phyloP scores from a whole-genome alignment of 2,113 vertebrate genomes.

The Bettongia penicillata region DNA sequence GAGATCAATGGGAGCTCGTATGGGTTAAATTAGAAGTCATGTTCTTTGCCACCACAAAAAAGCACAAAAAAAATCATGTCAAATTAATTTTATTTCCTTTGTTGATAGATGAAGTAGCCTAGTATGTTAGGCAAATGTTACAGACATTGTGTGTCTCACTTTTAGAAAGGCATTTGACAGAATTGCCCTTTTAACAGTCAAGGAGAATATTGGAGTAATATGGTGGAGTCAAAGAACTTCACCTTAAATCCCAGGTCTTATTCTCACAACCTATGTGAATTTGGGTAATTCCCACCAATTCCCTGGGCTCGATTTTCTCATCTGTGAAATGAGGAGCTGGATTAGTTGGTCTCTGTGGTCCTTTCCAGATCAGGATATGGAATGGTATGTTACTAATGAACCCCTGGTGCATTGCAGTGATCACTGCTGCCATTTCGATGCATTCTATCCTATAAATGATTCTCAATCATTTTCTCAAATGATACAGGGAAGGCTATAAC shows the following conservation, averaged over 20 bases:
- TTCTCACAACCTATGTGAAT: not conserved
- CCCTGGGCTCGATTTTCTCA: constrained; percentile 1
- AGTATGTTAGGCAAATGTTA: not conserved
- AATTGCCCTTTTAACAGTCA: not conserved
- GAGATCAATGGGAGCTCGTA: not conserved
- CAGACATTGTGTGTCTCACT: not conserved
- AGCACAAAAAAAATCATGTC: not conserved
- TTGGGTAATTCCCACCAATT: not conserved
- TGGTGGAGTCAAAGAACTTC: not conserved
- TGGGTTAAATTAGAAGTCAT: not conserved
- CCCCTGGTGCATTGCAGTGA: not conserved
- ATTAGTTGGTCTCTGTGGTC: not conserved
- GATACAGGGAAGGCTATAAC: not conserved
- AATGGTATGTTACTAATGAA: not conserved
- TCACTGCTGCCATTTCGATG: not conserved
- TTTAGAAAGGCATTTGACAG: not conserved
- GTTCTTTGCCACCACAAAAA: not conserved
- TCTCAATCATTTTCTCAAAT: too few relatives aligned
- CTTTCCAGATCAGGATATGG: not conserved
- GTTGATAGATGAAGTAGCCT: not conserved
- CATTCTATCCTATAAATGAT: not conserved
- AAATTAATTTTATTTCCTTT: not conserved
- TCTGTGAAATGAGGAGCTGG: not conserved
- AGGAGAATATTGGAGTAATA: not conserved
- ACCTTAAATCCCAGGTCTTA: not conserved